These are phyloP conservation scores for Syngnathus typhle DNA, from an alignment of 2,113 vertebrate species.

Conservation along the genomic window DNA sequence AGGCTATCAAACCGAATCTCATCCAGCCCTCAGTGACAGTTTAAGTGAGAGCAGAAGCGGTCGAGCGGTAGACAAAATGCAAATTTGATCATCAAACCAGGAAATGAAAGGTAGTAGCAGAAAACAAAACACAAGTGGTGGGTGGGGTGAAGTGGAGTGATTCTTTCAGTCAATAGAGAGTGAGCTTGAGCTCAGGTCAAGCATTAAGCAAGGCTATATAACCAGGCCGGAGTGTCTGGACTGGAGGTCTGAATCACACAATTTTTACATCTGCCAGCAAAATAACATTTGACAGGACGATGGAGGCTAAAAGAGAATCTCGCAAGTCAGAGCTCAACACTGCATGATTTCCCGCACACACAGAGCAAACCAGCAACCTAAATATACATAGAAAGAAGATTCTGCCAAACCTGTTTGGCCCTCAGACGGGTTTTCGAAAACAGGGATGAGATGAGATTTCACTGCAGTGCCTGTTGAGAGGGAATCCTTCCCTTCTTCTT, in stretches of 20 bases:
- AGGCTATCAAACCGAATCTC: background rate
- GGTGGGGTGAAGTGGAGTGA: slow-evolving; percentile 13
- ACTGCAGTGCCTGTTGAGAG: slow-evolving; percentile 45
- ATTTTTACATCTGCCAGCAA: background rate
- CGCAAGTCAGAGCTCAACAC: no score
- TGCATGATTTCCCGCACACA: slow-evolving; percentile 12
- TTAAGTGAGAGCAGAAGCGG: background rate
- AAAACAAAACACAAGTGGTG: slow-evolving; percentile 26
- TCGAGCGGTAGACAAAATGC: slow-evolving; percentile 15
- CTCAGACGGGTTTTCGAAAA: slow-evolving; percentile 38
- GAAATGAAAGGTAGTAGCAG: slow-evolving; percentile 42
- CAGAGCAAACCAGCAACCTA: slow-evolving; percentile 10
- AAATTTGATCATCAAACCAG: slow-evolving; percentile 24
- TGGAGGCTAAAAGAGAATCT: no score
- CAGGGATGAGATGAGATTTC: slow-evolving; percentile 44
- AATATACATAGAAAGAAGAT: slow-evolving; percentile 24
- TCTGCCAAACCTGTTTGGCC: slow-evolving; percentile 44
- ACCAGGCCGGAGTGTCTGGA: slow-evolving; percentile 17
- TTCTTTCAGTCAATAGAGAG: slow-evolving; percentile 30
- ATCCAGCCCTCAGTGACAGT: slow-evolving; percentile 2
- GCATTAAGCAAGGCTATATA: slow-evolving; percentile 24
- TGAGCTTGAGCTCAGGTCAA: slow-evolving; percentile 32
- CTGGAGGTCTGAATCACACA: slow-evolving; percentile 1
- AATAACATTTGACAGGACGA: background rate
- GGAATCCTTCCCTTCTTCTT: slow-evolving; percentile 50